Conservation (phyloP, 2,113 vertebrate genomes). For the Ceyx melanurus region DNA sequence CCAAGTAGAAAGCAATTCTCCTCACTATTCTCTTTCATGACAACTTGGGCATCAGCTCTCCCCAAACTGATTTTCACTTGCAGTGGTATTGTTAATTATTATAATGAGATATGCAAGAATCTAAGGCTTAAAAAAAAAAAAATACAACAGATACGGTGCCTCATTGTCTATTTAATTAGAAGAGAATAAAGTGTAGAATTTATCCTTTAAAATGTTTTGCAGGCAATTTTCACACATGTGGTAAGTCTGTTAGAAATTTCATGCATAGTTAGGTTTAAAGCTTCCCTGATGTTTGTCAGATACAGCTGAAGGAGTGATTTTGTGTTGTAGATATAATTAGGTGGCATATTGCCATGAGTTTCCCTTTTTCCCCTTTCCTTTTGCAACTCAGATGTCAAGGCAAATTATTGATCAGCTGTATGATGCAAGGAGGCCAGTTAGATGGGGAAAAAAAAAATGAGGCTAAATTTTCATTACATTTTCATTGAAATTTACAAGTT, state of each 20-base stretch:
- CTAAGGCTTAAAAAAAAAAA: not conserved
- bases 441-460: not conserved
- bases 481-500: not conserved
- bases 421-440: not conserved
- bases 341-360: slow-evolving; percentile 43
- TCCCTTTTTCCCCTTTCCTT: not conserved
- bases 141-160: not conserved
- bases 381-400: slow-evolving; percentile 44
- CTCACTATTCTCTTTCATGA: slow-evolving; percentile 51
- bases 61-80: slow-evolving; percentile 42
- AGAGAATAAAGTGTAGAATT: slow-evolving; percentile 52
- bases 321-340: slow-evolving; percentile 55
- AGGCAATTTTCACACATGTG: slow-evolving; percentile 58
- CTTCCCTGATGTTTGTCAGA: slow-evolving; percentile 54
- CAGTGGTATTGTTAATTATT: slow-evolving; percentile 48
- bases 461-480: slow-evolving; percentile 10
- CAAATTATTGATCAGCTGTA: slow-evolving; percentile 36
- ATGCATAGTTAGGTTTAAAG: slow-evolving; percentile 55
- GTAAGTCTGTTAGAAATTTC: slow-evolving; percentile 61
- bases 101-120: not conserved
- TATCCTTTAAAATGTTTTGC: slow-evolving; percentile 37
- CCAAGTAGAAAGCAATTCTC: slow-evolving; percentile 53
- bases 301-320: slow-evolving; percentile 31
- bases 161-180: slow-evolving; percentile 60
- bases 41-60: not conserved